Conservation (phyloP, 2,888 invertebrate genomes). For the Lithosia quadra region DNA sequence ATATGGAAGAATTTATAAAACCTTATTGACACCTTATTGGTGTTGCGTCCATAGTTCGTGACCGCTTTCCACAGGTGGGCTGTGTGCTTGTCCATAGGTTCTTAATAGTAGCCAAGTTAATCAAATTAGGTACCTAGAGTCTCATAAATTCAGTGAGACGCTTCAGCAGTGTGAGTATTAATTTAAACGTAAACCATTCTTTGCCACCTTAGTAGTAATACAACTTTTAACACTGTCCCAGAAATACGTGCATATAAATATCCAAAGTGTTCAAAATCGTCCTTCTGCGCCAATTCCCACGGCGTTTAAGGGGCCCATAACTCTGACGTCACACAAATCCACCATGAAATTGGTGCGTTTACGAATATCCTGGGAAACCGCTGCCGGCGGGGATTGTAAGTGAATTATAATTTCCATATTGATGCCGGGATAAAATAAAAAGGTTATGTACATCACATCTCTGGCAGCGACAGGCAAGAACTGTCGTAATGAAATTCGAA, state of each 20-base stretch:
- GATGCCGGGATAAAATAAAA: constrained; percentile 14
- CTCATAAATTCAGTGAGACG: no score
- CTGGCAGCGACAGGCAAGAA: neutral
- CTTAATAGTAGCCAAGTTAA: no score
- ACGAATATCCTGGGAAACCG: constrained; percentile 21
- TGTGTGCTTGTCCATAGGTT: no score
- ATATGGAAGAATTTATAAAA: neutral
- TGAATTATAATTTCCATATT: constrained; percentile 27
- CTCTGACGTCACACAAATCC: constrained; percentile 45
- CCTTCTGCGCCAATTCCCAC: constrained; percentile 22
- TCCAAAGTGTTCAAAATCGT: neutral
- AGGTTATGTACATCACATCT: neutral
- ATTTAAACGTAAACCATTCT: no score
- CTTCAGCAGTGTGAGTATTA: no score
- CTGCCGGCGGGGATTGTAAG: constrained; percentile 17
- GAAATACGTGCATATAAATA: neutral
- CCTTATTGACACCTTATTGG: no score
- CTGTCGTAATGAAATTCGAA: constrained; percentile 1
- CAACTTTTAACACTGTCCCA: neutral
- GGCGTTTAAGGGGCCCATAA: constrained; percentile 26
- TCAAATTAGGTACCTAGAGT: no score
- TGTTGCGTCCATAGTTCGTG: no score
- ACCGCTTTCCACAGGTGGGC: no score
- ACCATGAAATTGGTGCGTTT: constrained; percentile 52
- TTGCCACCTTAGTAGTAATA: neutral